Percentiles rank a stretch among this genome's conserved stretches.
Conservation (phyloP, 2,797 vertebrate species). For the Acipenser transmontanus region DNA sequence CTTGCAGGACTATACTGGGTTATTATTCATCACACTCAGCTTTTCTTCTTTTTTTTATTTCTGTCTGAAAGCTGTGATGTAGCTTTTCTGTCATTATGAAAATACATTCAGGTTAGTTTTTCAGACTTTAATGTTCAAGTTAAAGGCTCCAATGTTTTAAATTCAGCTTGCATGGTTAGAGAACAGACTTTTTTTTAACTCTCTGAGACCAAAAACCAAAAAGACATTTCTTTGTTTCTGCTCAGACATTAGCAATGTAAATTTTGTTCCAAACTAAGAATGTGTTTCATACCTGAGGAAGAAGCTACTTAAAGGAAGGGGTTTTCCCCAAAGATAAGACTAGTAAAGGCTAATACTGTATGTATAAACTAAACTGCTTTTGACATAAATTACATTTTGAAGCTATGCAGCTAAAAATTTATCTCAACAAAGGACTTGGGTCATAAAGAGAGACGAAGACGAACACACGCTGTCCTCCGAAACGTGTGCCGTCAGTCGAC, state of each 20-base stretch:
- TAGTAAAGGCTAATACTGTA: neutral
- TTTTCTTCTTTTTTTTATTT: conserved; percentile 39
- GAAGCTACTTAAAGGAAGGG: conserved; percentile 8
- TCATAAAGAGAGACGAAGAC: no score
- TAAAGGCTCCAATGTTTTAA: conserved; percentile 47
- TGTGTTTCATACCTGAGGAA: conserved; percentile 5
- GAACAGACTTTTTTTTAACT: conserved; percentile 9
- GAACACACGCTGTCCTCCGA: no score
- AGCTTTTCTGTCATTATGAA: conserved; percentile 52
- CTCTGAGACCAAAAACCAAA: conserved; percentile 2
- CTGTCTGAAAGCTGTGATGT: conserved; percentile 42
- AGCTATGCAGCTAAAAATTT: no score
- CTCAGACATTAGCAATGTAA: conserved; percentile 1
- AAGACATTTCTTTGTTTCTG: conserved; percentile 7
- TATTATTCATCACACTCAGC: conserved; percentile 47
- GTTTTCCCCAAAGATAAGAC: conserved; percentile 13
- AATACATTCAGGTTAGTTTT: conserved; percentile 54
- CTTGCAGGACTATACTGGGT: conserved; percentile 51
- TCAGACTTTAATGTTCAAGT: conserved; percentile 45
- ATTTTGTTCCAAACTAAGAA: conserved; percentile 5
- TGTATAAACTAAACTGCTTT: neutral
- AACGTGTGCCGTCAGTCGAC: no score
- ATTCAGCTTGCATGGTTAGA: conserved; percentile 41
- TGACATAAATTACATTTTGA: no score
- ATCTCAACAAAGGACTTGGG: no score